Conservation (phyloP, 2,113 vertebrate genomes). For the Bombycilla garrulus region DNA sequence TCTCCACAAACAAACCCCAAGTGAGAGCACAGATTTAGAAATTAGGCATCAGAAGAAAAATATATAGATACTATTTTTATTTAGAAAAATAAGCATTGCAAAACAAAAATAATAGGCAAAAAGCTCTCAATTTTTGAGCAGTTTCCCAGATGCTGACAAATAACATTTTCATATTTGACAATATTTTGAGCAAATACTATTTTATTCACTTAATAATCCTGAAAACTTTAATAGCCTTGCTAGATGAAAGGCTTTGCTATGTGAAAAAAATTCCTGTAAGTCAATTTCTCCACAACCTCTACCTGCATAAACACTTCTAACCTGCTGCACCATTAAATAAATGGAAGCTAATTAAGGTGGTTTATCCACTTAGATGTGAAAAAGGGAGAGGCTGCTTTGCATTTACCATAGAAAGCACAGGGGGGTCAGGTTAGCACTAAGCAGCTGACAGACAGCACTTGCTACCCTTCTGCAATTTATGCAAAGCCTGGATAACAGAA, state of each 20-base stretch:
- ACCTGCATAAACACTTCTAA: neutral
- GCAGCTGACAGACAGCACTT: neutral
- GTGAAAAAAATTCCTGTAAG: neutral
- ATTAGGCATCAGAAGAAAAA: neutral
- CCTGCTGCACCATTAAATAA: neutral
- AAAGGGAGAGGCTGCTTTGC: neutral
- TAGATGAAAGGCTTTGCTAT: neutral
- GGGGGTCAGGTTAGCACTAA: accelerated
- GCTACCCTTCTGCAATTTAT: neutral
- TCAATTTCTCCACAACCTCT: neutral
- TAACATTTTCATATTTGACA: neutral
- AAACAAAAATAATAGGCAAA: neutral
- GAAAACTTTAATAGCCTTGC: neutral
- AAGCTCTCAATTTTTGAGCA: neutral
- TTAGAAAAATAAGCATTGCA: neutral
- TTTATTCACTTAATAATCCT: neutral
- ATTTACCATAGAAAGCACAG: accelerated
- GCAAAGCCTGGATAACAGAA: neutral
- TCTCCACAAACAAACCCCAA: neutral
- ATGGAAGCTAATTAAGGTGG: neutral
- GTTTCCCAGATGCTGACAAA: neutral
- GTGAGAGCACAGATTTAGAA: neutral
- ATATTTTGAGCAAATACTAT: neutral
- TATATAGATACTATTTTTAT: neutral
- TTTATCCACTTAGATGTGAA: neutral